These are phyloP conservation scores for Stichopus horrens DNA, from an alignment of 53 echinoderm and acorn worm species.

Conservation along the genomic window DNA sequence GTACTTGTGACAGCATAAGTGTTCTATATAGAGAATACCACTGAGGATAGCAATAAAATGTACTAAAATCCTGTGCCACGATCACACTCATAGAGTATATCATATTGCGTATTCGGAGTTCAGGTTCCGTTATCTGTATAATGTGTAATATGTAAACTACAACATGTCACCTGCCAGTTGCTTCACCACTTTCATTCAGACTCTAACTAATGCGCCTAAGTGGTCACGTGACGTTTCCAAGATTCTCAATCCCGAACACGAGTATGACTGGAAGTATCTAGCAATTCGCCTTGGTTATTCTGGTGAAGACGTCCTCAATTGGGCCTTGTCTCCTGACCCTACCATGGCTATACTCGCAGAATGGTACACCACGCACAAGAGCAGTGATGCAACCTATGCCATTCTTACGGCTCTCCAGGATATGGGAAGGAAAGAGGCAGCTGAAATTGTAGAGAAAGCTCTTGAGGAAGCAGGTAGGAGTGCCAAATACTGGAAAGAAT, in stretches of 20 bases:
- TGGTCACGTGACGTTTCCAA: slow-evolving; percentile 84
- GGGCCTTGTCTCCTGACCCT: slow-evolving; percentile 93
- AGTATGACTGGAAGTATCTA: slow-evolving; percentile 86
- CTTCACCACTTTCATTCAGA: slow-evolving; percentile 43
- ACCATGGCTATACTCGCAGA: slow-evolving; percentile 90
- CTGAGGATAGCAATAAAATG: no score
- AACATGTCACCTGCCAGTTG: background rate
- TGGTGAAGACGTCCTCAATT: slow-evolving; percentile 86
- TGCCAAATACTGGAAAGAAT: slow-evolving; percentile 58
- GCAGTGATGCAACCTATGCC: slow-evolving; percentile 93
- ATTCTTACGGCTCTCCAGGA: slow-evolving; percentile 88
- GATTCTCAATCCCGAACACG: slow-evolving; percentile 79
- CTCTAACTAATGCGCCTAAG: slow-evolving; percentile 78
- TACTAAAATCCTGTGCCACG: no score
- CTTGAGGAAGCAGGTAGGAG: slow-evolving; percentile 75
- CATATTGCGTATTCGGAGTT: no score
- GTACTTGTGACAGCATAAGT: no score
- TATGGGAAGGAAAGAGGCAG: slow-evolving; percentile 86
- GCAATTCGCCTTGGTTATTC: slow-evolving; percentile 89
- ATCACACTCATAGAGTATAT: no score
- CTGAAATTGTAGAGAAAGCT: slow-evolving; percentile 71
- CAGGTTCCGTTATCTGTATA: no score
- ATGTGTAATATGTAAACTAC: background rate
- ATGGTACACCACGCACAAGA: slow-evolving; percentile 95
- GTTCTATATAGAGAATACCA: no score